Percentiles rank a stretch among this genome's conserved stretches.
These are phyloP conservation scores for Camponotus floridanus DNA, from an alignment of 1,140 invertebrate genomes.

Conservation along the genomic window DNA sequence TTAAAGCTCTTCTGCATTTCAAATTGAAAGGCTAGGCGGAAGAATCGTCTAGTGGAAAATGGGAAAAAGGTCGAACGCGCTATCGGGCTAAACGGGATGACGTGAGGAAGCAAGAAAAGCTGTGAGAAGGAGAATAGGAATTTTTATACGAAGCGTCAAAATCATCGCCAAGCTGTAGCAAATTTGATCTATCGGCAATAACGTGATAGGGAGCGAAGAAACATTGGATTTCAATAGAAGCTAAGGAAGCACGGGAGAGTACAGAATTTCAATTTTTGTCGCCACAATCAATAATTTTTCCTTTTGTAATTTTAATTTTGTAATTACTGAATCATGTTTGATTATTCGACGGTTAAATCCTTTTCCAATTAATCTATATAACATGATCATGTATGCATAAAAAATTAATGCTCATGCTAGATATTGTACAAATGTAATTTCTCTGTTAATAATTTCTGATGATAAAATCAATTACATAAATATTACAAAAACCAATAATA, in stretches of 20 bases:
- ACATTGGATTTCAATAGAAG: slow-evolving; percentile 60
- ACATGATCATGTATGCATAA: background rate
- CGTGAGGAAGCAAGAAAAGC: slow-evolving; percentile 25
- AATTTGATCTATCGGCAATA: slow-evolving; percentile 45
- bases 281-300: slow-evolving; percentile 15
- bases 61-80: slow-evolving; percentile 52
- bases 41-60: slow-evolving; percentile 64
- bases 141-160: slow-evolving; percentile 58
- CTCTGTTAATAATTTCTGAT: slow-evolving; percentile 20
- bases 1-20: slow-evolving; percentile 59
- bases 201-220: background rate
- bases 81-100: slow-evolving; percentile 38
- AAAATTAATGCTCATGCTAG: slow-evolving; percentile 16
- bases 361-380: slow-evolving; percentile 1
- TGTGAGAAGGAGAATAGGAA: slow-evolving; percentile 45
- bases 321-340: slow-evolving; percentile 43
- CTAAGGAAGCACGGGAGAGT: background rate
- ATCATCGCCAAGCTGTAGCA: slow-evolving; percentile 5
- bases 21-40: slow-evolving; percentile 60
- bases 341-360: slow-evolving; percentile 25
- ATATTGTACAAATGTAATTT: slow-evolving; percentile 43
- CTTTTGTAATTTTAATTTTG: background rate
- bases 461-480: slow-evolving; percentile 43
- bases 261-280: slow-evolving; percentile 6
- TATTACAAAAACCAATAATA: slow-evolving; percentile 41